Percentiles rank a stretch among this genome's conserved stretches.
Conservation (phyloP, 2,113 vertebrate genomes). For the Hucho hucho region DNA sequence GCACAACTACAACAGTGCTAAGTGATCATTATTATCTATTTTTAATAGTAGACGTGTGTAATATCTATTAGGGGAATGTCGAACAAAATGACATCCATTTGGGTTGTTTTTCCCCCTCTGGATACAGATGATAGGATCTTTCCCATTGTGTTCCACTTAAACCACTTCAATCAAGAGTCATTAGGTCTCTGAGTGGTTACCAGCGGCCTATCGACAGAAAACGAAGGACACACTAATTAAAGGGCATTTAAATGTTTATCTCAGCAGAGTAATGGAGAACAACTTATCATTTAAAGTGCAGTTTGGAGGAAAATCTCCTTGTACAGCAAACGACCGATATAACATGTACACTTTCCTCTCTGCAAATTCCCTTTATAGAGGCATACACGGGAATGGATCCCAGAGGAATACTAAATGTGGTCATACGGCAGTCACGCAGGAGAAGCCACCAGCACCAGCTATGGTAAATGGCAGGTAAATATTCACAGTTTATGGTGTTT, state of each 20-base stretch:
- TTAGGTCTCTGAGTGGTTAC: slow-evolving; percentile 77
- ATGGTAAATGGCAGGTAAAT: slow-evolving; percentile 68
- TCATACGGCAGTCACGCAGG: slow-evolving; percentile 60
- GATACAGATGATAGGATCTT: slow-evolving; percentile 59
- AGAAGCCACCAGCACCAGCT: slow-evolving; percentile 42
- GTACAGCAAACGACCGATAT: slow-evolving; percentile 74
- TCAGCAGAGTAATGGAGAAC: slow-evolving; percentile 69
- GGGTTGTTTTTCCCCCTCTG: slow-evolving; percentile 49
- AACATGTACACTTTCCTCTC: slow-evolving; percentile 72
- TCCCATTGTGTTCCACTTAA: slow-evolving; percentile 70
- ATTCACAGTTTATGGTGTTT: slow-evolving; percentile 65
- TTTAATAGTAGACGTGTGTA: slow-evolving; percentile 53
- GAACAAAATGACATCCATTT: slow-evolving; percentile 35
- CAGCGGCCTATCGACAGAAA: slow-evolving; percentile 72
- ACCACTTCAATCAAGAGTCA: slow-evolving; percentile 78
- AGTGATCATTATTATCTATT: slow-evolving; percentile 25
- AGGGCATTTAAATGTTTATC: slow-evolving; percentile 79
- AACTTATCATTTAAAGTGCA: slow-evolving; percentile 77
- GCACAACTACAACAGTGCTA: slow-evolving; percentile 40
- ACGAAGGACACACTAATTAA: slow-evolving; percentile 80
- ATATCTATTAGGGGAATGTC: slow-evolving; percentile 54
- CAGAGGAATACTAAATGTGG: slow-evolving; percentile 70
- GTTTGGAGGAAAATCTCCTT: slow-evolving; percentile 73
- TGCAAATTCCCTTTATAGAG: slow-evolving; percentile 77
- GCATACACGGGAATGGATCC: slow-evolving; percentile 74